Evolutionary conservation across 2,888 invertebrate species (phyloP).

Genomic region (Scrobipalpa costella): DNA sequence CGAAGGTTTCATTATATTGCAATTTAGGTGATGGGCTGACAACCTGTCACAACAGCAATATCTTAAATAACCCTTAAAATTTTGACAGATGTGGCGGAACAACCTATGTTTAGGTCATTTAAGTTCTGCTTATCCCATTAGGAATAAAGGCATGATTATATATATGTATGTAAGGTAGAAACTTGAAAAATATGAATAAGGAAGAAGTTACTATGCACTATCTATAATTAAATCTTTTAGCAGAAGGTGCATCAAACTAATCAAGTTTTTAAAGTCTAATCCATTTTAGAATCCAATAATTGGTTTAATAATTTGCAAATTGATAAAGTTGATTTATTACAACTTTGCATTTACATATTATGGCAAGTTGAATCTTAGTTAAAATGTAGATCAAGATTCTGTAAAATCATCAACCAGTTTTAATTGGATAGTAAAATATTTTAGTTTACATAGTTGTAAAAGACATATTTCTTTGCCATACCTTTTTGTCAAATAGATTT

Average conservation of each 20-base stretch:
- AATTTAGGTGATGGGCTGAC: too few relatives aligned
- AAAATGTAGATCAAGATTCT: neutral
- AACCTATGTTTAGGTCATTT: too few relatives aligned
- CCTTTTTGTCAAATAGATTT: too few relatives aligned
- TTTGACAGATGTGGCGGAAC: too few relatives aligned
- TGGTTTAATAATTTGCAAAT: neutral
- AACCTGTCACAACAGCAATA: too few relatives aligned
- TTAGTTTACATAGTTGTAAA: neutral
- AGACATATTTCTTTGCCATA: neutral
- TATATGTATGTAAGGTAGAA: too few relatives aligned
- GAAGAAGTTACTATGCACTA: neutral
- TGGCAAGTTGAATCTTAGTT: neutral
- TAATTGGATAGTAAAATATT: neutral
- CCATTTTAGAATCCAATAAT: neutral
- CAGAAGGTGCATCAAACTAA: neutral
- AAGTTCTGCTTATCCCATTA: too few relatives aligned
- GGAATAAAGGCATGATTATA: too few relatives aligned
- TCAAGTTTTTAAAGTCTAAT: neutral
- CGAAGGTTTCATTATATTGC: too few relatives aligned
- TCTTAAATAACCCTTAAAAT: too few relatives aligned
- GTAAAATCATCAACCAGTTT: neutral
- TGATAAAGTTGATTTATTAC: neutral
- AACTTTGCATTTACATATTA: neutral
- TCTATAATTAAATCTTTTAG: neutral
- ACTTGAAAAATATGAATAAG: neutral